Evolutionary conservation across 2,888 invertebrate genomes (phyloP).

Genomic region (Diloba caeruleocephala): DNA sequence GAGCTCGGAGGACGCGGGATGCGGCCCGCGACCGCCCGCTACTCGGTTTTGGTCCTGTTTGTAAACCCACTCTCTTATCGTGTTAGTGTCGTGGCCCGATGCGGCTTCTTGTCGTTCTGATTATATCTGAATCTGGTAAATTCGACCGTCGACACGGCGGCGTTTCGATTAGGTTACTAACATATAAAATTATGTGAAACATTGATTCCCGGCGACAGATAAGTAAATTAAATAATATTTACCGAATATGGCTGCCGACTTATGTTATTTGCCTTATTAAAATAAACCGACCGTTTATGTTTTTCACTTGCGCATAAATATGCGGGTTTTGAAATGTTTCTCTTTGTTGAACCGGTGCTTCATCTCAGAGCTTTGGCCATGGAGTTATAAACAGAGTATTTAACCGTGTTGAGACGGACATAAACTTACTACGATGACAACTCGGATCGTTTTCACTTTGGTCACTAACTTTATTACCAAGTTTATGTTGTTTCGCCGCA

Average conservation of each 20-base stretch:
- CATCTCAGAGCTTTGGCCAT: conserved; percentile 47
- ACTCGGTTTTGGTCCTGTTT: conserved; percentile 68
- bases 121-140: conserved; percentile 84
- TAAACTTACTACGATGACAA: conserved; percentile 81
- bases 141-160: conserved; percentile 78
- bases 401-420: conserved; percentile 66
- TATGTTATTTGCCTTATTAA: conserved; percentile 56
- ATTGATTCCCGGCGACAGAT: conserved; percentile 71
- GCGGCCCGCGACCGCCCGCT: conserved; percentile 52
- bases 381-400: conserved; percentile 73
- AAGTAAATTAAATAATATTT: conserved; percentile 66
- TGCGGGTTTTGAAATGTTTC: conserved; percentile 51
- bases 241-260: conserved; percentile 49
- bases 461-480: conserved; percentile 71
- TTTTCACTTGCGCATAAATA: conserved; percentile 52
- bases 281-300: conserved; percentile 47
- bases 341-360: conserved; percentile 59
- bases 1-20: conserved; percentile 45
- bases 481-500: conserved; percentile 50
- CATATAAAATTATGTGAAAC: conserved; percentile 80
- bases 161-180: conserved; percentile 79
- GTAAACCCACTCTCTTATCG: conserved; percentile 79
- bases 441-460: conserved; percentile 76
- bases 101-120: conserved; percentile 82
- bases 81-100: conserved; percentile 72